Evolutionary conservation across 2,888 invertebrate genomes (phyloP), one percentile per base, ranked within the genome.

Genomic region (Kryphioiulus occultus): DNA sequence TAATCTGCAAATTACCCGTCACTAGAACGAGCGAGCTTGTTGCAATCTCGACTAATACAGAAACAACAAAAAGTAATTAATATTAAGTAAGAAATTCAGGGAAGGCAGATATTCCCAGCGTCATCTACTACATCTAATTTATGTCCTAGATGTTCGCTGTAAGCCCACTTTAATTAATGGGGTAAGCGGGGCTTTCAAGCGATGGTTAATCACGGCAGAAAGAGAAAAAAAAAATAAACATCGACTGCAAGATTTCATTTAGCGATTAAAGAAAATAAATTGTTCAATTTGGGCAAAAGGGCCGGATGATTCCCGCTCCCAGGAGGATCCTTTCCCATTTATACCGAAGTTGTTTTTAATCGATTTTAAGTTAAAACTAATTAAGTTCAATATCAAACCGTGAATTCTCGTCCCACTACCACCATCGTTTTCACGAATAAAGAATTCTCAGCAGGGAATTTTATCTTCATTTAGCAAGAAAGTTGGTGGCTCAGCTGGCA

Each of bases 51-150:
- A 26, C 22, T 68, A 68, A 68, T 68, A 68, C 68, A 22, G 22
- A 68, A 68, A 68, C 68, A 68, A 68, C 68, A 68, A 68, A 68
- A 68, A 68, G 68, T 68, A 68, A 68, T 68, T 68, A 68, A 68
- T 68, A 68, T 68, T 22, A 68, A 68, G 68, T 68, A 68, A 68
- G 68, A 22, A 68, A 68, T 68, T 26, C 22, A 12, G 22, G 68
- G 68, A 22, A 68, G 26, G 68, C 22, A 68, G 68, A 68, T 68
- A 68, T 68, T 68, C 26, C 68, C 68, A 22, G 68, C 68, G 68
- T 68, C 68, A 68, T 68, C 68, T 59, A 26, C 26, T 68, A 68
- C 68, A 68, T 68, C 68, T 68, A 68, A 68, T 68, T 68, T 68
- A 68, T 68, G 68, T 68, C 22, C 68, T 68, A 68, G 26, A 68